phyloP scores from a whole-genome alignment of 2,888 invertebrate species.

The Odontocerum albicorne region DNA sequence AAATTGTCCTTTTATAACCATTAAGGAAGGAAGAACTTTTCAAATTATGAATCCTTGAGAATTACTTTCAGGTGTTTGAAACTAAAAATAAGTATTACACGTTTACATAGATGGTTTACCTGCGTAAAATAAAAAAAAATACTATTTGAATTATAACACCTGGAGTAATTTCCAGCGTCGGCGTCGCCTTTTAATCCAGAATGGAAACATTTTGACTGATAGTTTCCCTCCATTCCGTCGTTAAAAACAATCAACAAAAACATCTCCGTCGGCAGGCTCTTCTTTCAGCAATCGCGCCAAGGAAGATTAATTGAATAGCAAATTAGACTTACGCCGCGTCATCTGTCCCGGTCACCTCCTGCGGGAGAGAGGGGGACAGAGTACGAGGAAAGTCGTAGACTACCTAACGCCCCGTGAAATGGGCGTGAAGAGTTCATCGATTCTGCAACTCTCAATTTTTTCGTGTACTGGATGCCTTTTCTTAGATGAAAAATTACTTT shows the following conservation, averaged over 20 bases:
- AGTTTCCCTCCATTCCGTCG: constrained; percentile 7
- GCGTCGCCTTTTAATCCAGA: background rate
- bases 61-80: too few species aligned
- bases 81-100: too few species aligned
- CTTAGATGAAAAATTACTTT: background rate
- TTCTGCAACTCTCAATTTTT: background rate
- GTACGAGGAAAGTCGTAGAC: constrained; percentile 12
- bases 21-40: too few species aligned
- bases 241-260: constrained; percentile 24
- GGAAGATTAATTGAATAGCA: constrained; percentile 35
- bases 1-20: too few species aligned
- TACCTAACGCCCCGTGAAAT: constrained; percentile 35
- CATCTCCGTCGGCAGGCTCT: constrained; percentile 16
- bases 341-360: constrained; percentile 21
- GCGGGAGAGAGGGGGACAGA: constrained; percentile 14
- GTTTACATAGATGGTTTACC: too few species aligned
- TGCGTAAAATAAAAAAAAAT: too few species aligned
- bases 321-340: constrained; percentile 29
- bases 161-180: too few species aligned
- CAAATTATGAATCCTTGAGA: too few species aligned
- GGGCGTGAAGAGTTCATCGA: constrained; percentile 20
- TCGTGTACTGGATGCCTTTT: background rate
- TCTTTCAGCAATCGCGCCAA: constrained; percentile 16
- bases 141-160: too few species aligned
- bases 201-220: constrained; percentile 9